phyloP scores from a whole-genome alignment of 2,113 vertebrate species.

The Elachura formosa region DNA sequence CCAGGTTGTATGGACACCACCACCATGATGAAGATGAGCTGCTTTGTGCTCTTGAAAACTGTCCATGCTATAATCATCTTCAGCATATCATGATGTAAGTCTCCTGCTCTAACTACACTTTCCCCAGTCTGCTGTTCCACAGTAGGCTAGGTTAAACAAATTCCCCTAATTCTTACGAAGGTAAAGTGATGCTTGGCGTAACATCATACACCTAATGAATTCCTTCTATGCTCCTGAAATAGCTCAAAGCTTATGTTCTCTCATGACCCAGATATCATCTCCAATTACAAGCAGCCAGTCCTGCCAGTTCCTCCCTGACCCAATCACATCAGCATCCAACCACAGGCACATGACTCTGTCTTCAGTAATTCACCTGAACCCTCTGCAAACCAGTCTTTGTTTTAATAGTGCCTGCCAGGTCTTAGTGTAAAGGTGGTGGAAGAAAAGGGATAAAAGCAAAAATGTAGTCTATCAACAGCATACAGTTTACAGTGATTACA shows the following conservation, averaged over 20 bases:
- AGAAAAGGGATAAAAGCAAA: not conserved
- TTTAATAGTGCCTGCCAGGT: not conserved
- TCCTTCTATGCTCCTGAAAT: not conserved
- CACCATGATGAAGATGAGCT: not conserved
- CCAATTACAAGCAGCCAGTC: not conserved
- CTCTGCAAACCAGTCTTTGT: not conserved
- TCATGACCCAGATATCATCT: not conserved
- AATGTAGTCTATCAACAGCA: not conserved
- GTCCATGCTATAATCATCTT: not conserved
- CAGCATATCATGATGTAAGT: rapidly evolving
- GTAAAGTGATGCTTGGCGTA: not conserved
- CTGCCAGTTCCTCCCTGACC: not conserved
- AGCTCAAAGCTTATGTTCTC: constrained; percentile 9
- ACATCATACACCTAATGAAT: not conserved
- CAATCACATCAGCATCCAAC: not conserved
- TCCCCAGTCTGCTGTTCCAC: not conserved
- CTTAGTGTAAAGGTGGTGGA: not conserved
- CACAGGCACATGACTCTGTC: not conserved
- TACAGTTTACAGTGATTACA: not conserved
- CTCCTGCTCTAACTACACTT: not conserved
- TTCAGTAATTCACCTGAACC: not conserved
- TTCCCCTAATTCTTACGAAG: not conserved
- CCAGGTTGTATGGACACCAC: not conserved
- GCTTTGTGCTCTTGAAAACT: not conserved
- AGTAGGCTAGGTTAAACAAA: not conserved